Evolutionary conservation across 2,888 invertebrate species (phyloP).

Genomic region (Parnassius glacialis): DNA sequence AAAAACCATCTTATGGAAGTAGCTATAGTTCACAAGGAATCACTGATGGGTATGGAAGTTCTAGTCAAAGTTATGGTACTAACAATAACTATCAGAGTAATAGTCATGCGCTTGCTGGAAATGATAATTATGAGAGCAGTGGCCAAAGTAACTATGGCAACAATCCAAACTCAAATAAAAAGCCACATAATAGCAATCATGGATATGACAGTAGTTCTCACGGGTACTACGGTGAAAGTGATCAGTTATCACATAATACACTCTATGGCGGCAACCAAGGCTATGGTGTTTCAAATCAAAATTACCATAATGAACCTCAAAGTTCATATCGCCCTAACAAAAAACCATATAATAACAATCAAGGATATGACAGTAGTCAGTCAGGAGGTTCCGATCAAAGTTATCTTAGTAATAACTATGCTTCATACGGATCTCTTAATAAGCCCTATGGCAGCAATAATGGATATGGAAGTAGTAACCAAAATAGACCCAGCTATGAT

Average conservation of each 20-base stretch:
- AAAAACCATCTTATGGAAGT: slow-evolving; percentile 28
- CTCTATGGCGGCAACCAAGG: slow-evolving; percentile 11
- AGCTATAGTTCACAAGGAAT: slow-evolving; percentile 19
- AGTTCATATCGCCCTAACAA: slow-evolving; percentile 24
- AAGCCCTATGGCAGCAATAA: slow-evolving; percentile 25
- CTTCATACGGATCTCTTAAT: slow-evolving; percentile 24
- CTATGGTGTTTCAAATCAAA: slow-evolving; percentile 31
- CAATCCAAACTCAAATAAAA: slow-evolving; percentile 25
- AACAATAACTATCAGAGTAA: slow-evolving; percentile 29
- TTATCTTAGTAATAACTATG: slow-evolving; percentile 25
- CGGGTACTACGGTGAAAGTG: background rate
- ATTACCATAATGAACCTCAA: slow-evolving; percentile 27
- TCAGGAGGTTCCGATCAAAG: slow-evolving; percentile 28
- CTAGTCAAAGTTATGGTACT: slow-evolving; percentile 29
- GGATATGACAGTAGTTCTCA: background rate
- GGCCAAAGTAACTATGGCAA: slow-evolving; percentile 27
- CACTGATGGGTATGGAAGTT: slow-evolving; percentile 28
- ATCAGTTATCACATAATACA: slow-evolving; percentile 14
- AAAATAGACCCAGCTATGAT: slow-evolving; percentile 17
- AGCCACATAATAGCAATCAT: slow-evolving; percentile 26
- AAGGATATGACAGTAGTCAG: slow-evolving; percentile 25
- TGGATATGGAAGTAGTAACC: slow-evolving; percentile 27
- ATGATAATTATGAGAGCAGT: slow-evolving; percentile 13
- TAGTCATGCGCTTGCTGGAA: slow-evolving; percentile 24
- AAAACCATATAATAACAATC: slow-evolving; percentile 22